Base-by-base conservation (phyloP, 2,113 vertebrate species). In the Cheirogaleus medius region DNA sequence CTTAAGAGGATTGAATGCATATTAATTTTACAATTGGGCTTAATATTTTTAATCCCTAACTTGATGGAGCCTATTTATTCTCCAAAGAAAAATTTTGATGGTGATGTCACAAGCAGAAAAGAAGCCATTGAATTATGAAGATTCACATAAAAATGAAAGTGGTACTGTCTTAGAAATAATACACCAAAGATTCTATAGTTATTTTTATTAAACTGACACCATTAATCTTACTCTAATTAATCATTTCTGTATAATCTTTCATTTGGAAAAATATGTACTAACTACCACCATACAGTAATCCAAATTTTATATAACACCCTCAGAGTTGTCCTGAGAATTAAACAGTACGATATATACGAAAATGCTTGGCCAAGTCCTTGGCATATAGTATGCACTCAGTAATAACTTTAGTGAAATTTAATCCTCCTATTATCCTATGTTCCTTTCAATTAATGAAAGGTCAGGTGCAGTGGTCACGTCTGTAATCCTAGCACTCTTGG, bases 141-240 rank as follows among this genome's bases (percentile, higher is more conserved):
- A 81, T 10, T 93, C 76, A 91, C 66, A 90, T 94, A 84, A 95
- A 96, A 98, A 95, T 77, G 37, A 82, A 97, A 96, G 52, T 71
- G 80, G 23, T 42, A 66, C 1, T 92, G 27, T 32, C 76, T 93
- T 58, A 89, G 77, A 93, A 92, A 95, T 83, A 44, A 85, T 66
- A 34, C 69, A 87, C 39, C 64, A 89, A 95, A 96, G 78, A 90
- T 25, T 90, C 64, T 95, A 93, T 18, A 92, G 34, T 81, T 93
- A 94, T 87, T 94, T 95, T 94, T 92, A 89, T 83, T 97, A 58
- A 95, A 94, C 56, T 92, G 63, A 85, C 29, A 97, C 29, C 17
- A 91, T 85, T 95, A 90, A 74, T 27, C 39, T 94, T 94, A 84
- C 58, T 32, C 69, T 78, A 76, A 95, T 77, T 90, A 95, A 95